A percentile compares a stretch with the other conserved stretches of the same genome.
These are phyloP conservation scores for Poeciliopsis presidionis DNA, from an alignment of 2,797 vertebrate genomes.

Conservation along the genomic window DNA sequence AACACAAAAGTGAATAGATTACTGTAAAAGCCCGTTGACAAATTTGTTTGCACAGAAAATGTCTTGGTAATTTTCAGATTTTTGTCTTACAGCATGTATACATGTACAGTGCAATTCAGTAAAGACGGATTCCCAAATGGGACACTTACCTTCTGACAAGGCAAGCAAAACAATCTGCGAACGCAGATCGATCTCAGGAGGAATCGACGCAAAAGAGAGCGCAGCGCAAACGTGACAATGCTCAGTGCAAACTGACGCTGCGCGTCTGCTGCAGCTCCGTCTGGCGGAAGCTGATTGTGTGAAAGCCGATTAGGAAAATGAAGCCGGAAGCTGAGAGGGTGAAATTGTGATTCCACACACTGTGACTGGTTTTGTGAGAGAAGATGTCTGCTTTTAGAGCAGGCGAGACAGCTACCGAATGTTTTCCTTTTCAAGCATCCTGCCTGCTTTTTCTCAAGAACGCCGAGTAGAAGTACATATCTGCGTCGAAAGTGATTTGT, in stretches of 20 bases:
- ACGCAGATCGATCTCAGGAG: slow-evolving; percentile 20
- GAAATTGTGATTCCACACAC: slow-evolving; percentile 53
- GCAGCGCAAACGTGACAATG: not conserved
- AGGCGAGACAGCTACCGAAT: slow-evolving; percentile 23
- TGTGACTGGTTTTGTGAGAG: slow-evolving; percentile 22
- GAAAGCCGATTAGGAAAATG: slow-evolving; percentile 59
- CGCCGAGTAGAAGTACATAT: slow-evolving; percentile 8
- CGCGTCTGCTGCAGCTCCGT: slow-evolving; percentile 37
- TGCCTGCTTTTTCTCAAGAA: slow-evolving; percentile 5
- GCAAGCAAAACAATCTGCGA: slow-evolving; percentile 12
- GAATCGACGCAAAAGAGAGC: not conserved
- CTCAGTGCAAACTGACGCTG: slow-evolving; percentile 47
- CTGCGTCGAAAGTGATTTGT: slow-evolving; percentile 5
- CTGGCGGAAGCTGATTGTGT: slow-evolving; percentile 59
- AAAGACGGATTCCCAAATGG: slow-evolving; percentile 35
- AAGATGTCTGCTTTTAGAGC: slow-evolving; percentile 50
- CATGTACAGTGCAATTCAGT: not conserved
- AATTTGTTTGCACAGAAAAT: no score
- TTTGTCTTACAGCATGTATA: no score
- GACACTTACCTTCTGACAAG: slow-evolving; percentile 37
- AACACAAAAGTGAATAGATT: no score
- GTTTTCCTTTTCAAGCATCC: slow-evolving; percentile 11
- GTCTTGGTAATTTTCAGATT: no score
- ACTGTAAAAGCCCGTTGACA: no score
- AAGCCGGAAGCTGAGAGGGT: slow-evolving; percentile 46